These are phyloP conservation scores for Chrysina gloriosa DNA, from an alignment of 2,888 invertebrate species.

Conservation along the genomic window DNA sequence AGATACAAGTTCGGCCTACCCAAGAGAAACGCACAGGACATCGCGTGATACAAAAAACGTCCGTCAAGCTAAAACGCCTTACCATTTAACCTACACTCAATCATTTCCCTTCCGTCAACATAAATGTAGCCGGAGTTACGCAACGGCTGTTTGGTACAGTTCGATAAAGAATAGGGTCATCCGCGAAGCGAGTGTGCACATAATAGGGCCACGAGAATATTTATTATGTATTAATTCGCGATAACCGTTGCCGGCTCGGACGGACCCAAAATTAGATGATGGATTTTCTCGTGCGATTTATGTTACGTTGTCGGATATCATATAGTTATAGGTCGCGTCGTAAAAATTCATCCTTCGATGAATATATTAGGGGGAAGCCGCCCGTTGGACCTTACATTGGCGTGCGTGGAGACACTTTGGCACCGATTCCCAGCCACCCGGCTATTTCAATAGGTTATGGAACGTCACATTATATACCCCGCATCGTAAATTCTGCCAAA, in stretches of 20 bases:
- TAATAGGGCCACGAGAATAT: neutral
- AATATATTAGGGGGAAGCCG: conserved; percentile 18
- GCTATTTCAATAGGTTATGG: conserved; percentile 10
- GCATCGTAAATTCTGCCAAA: neutral
- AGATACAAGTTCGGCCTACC: neutral
- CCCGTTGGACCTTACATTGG: conserved; percentile 7
- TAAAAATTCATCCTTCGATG: conserved; percentile 34
- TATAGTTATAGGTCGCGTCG: conserved; percentile 18
- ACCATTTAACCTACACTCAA: conserved; percentile 20
- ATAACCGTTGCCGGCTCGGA: conserved; percentile 12
- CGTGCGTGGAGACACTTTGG: neutral
- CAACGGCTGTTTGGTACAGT: conserved; percentile 6
- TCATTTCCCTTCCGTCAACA: conserved; percentile 13
- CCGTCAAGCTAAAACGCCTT: neutral
- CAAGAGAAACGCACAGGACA: neutral
- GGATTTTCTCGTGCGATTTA: conserved; percentile 27
- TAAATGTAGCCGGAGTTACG: neutral
- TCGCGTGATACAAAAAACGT: conserved; percentile 20
- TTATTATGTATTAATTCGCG: neutral
- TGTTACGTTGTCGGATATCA: conserved; percentile 28
- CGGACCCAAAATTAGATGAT: conserved; percentile 20
- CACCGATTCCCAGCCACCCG: conserved; percentile 8
- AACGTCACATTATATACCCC: neutral
- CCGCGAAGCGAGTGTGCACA: neutral
- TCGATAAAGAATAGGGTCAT: conserved; percentile 27